Conservation (phyloP, 2,888 invertebrate species). For the Calliphora vomitoria region DNA sequence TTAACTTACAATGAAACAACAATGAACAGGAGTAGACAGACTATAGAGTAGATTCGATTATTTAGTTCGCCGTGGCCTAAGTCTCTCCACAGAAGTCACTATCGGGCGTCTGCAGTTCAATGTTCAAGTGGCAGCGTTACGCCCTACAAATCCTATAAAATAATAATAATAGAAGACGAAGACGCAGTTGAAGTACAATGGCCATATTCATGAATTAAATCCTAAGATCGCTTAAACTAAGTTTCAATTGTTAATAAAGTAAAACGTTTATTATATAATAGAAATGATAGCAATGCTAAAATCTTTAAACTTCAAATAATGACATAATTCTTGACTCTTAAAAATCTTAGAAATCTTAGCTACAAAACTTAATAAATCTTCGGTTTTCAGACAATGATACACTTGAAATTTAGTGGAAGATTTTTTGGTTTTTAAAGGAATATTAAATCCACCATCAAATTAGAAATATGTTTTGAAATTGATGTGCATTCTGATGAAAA, state of each 20-base stretch:
- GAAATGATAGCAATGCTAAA: constrained; percentile 4
- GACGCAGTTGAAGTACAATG: constrained; percentile 34
- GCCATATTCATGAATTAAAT: constrained; percentile 66
- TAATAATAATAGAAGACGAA: constrained; percentile 39
- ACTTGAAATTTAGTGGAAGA: constrained; percentile 1
- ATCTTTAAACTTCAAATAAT: neutral
- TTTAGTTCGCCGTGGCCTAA: constrained; percentile 73
- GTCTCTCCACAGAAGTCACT: constrained; percentile 82
- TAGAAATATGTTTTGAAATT: neutral
- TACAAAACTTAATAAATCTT: neutral
- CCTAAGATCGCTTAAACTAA: constrained; percentile 30
- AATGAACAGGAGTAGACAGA: constrained; percentile 73
- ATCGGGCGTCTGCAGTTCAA: constrained; percentile 84
- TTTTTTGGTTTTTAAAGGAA: no score
- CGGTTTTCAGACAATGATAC: neutral
- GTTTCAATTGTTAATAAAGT: constrained; percentile 26
- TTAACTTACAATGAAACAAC: constrained; percentile 64
- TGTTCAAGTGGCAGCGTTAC: constrained; percentile 84
- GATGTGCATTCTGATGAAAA: constrained; percentile 40
- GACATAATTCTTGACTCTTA: constrained; percentile 10
- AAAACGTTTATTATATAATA: constrained; percentile 11
- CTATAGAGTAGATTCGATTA: constrained; percentile 76
- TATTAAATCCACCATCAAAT: neutral
- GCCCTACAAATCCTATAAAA: constrained; percentile 79
- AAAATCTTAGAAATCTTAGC: neutral